A percentile compares a stretch with the other conserved stretches of the same genome.
Evolutionary conservation across 2,888 invertebrate genomes (phyloP).

Genomic region (Dusona sp.): DNA sequence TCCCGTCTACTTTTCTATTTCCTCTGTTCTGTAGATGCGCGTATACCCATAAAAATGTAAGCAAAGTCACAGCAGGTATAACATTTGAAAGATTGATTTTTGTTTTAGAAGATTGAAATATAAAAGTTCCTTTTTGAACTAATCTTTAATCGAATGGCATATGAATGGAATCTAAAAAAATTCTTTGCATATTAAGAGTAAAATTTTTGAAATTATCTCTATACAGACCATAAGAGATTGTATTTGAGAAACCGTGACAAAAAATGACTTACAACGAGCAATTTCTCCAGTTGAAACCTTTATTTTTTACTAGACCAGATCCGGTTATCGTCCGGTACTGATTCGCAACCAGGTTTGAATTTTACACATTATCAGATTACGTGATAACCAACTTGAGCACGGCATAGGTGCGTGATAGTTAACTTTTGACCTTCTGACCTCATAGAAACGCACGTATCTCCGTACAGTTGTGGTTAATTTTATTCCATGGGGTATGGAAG

Average conservation of each 20-base stretch:
- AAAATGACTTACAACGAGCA: not conserved
- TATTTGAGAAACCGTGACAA: not conserved
- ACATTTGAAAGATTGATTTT: no score
- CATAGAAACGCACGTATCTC: not conserved
- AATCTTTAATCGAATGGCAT: no score
- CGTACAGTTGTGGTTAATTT: constrained; percentile 34
- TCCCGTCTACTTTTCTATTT: not conserved
- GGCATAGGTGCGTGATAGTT: not conserved
- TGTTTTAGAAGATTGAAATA: no score
- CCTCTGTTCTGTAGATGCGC: not conserved
- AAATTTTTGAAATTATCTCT: no score
- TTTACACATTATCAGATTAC: not conserved
- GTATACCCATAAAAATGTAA: no score
- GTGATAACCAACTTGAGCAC: constrained; percentile 19
- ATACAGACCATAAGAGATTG: no score
- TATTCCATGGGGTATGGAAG: constrained; percentile 29
- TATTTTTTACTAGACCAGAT: not conserved
- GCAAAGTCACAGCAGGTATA: no score
- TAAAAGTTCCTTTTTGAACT: no score
- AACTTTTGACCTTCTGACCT: constrained; percentile 14
- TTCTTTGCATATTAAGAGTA: no score
- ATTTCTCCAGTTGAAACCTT: not conserved
- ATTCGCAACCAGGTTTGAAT: constrained; percentile 23
- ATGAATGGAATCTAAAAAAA: no score
- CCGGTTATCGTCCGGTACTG: not conserved